A percentile compares a stretch with the other conserved stretches of the same genome.
phyloP scores from a whole-genome alignment of 2,113 vertebrate genomes.

The Anhinga rufa region DNA sequence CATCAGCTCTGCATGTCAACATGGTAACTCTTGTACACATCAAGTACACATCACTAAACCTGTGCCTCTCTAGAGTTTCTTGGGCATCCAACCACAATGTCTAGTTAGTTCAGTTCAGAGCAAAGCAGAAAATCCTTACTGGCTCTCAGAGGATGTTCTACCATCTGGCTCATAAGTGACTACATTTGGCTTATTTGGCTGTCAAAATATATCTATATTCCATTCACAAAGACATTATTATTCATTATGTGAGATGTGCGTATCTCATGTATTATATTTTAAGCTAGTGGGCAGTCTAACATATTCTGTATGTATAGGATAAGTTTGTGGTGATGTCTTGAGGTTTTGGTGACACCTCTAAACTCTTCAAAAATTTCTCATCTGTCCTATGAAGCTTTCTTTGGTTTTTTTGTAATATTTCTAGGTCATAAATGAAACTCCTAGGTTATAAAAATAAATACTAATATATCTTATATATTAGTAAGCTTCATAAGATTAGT shows the following conservation, averaged over 20 bases:
- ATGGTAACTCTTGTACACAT: background rate
- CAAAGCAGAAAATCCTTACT: background rate
- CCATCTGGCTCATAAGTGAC: background rate
- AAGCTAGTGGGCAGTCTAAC: background rate
- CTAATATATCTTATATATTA: background rate
- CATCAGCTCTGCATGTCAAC: background rate
- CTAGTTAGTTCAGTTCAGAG: background rate
- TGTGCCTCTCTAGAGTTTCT: background rate
- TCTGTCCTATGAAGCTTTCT: background rate
- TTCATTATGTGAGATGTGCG: background rate
- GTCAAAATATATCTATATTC: background rate
- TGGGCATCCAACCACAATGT: background rate
- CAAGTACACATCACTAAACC: background rate
- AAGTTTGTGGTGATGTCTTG: background rate
- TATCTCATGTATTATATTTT: background rate
- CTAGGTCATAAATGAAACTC: background rate
- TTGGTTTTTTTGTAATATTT: background rate
- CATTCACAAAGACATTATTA: background rate
- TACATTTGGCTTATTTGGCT: background rate
- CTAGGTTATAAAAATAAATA: background rate
- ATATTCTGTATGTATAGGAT: background rate
- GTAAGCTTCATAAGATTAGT: background rate
- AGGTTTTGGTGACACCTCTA: background rate
- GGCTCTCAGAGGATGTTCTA: background rate
- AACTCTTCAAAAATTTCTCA: background rate